A percentile compares a stretch with the other conserved stretches of the same genome.
phyloP scores from a whole-genome alignment of 2,797 vertebrate species.

The Eulemur coronatus region DNA sequence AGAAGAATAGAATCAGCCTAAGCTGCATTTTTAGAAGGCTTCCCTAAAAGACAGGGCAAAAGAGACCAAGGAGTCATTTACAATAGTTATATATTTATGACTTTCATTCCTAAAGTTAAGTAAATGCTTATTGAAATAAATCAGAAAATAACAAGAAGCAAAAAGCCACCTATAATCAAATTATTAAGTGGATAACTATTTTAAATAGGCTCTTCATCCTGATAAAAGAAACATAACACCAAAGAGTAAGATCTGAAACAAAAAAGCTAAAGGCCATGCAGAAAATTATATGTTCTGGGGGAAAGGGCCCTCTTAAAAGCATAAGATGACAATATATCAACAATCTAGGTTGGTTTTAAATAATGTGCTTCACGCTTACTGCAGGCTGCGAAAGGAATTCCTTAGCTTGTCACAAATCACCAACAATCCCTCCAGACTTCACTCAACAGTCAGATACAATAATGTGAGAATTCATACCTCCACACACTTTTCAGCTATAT shows the following conservation, averaged over 20 bases:
- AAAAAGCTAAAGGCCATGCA: neutral
- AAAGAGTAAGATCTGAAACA: conserved; percentile 33
- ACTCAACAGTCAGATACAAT: conserved; percentile 78
- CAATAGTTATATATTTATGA: neutral
- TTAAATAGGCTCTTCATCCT: neutral
- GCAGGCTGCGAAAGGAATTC: conserved; percentile 75
- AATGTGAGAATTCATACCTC: conserved; percentile 75
- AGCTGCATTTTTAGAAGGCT: neutral
- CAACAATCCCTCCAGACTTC: conserved; percentile 68
- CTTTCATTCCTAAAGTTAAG: neutral
- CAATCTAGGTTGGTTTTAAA: conserved; percentile 79
- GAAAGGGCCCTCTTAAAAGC: conserved; percentile 67
- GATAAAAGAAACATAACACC: neutral
- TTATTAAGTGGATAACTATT: neutral
- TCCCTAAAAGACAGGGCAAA: neutral
- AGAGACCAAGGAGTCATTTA: neutral
- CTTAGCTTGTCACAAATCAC: conserved; percentile 78
- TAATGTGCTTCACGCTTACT: conserved; percentile 66
- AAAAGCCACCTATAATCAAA: neutral
- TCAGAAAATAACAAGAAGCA: neutral
- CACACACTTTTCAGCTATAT: conserved; percentile 54
- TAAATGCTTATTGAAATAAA: conserved; percentile 23
- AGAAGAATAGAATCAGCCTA: neutral
- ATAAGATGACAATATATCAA: conserved; percentile 71
- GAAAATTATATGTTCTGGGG: conserved; percentile 43